Base-by-base conservation (phyloP, 2,797 vertebrate genomes). In the Myiotriccus ornatus region DNA sequence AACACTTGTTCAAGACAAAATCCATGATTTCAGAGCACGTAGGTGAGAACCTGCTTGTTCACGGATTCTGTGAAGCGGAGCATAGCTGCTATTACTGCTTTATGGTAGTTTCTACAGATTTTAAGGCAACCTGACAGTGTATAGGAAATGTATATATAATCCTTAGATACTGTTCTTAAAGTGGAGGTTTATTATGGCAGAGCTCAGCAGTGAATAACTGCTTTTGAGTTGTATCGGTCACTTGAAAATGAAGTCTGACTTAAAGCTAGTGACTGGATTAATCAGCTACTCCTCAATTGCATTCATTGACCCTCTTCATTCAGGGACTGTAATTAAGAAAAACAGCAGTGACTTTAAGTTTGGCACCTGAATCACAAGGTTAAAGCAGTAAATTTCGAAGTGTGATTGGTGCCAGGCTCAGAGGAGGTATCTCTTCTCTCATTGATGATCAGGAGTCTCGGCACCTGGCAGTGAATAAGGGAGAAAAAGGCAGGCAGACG, bases 261-360 rank as follows among this genome's bases (percentile, higher is more conserved):
- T 93, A 89, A 93, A 93, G 87, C 57, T 79, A 35, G 44, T 62
- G 44, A 6, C 69, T 82, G 63, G 84, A 95, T 95, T 94, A 94
- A 94, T 96, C 96, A 95, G 87, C 47, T 94, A 6, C 75, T 97
- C 50, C 64, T 71, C 84, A 55, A 2, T 44, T 83, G 95, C 84
- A 68, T 95, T 93, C 95, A 74, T 70, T 96, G 84, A 89, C 87
- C 93, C 85, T 62, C 7, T 65, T 94, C 91, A 87, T 94, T 97
- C 77, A 76, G 82, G 71, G 85, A 56, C 89, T 78, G 83, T 97
- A 96, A 95, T 93, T 95, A 95, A 94, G 77, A 80, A 89, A 87
- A 87, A 76, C 81, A 89, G 44, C 70, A 93, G 47, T 59, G 87
- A 63, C 93, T 97, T 96, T 44, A 94, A 87, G 90, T 77, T 92